A percentile compares a stretch with the other conserved stretches of the same genome.
Evolutionary conservation across 2,113 vertebrate genomes (phyloP).

Genomic region (Saguinus midas): DNA sequence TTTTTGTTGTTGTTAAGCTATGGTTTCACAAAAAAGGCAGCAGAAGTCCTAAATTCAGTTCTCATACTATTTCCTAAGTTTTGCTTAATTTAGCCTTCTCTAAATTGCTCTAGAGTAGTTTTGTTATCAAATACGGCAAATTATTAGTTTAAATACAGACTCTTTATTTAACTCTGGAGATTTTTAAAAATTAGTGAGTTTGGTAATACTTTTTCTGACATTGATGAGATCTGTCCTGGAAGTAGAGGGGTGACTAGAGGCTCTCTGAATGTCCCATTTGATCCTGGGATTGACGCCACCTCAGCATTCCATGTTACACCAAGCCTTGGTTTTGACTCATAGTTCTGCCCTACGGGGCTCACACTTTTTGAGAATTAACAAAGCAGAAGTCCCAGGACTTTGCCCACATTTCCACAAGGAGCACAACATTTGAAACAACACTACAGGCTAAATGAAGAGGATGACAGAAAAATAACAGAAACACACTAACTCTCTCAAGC

Average conservation of each 20-base stretch:
- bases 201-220: not conserved
- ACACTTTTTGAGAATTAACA: not conserved
- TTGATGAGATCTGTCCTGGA: not conserved
- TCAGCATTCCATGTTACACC: not conserved
- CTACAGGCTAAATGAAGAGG: not conserved
- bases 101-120: not conserved
- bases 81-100: not conserved
- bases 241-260: not conserved
- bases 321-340: not conserved
- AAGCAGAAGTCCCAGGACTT: not conserved
- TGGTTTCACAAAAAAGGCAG: not conserved
- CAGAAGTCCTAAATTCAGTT: not conserved
- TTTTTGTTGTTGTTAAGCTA: not conserved
- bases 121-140: not conserved
- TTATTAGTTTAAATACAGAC: not conserved
- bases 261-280: not conserved
- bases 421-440: not conserved
- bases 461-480: not conserved
- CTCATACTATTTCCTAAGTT: not conserved
- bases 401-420: not conserved
- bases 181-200: not conserved
- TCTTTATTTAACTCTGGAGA: not conserved
- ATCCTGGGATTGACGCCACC: not conserved
- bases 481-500: not conserved
- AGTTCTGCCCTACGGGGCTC: not conserved